A percentile compares a stretch with the other conserved stretches of the same genome.
Conservation (phyloP, 1,140 invertebrate genomes). For the Pogonomyrmex barbatus region DNA sequence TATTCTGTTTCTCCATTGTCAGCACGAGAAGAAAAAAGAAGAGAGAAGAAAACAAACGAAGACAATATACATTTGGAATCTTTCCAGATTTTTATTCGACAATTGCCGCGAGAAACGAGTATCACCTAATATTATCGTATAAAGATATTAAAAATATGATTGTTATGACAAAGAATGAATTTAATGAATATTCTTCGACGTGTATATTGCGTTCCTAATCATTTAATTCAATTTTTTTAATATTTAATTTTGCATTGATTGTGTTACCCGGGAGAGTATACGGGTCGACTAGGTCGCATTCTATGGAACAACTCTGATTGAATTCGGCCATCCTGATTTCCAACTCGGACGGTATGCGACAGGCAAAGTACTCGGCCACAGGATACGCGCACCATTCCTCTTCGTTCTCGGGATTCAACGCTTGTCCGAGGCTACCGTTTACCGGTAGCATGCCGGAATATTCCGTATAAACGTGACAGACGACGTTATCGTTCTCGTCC, state of each 20-base stretch:
- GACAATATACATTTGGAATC: not conserved
- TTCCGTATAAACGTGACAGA: conserved; percentile 89
- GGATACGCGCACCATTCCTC: conserved; percentile 88
- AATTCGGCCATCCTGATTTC: conserved; percentile 80
- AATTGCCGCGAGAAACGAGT: not conserved
- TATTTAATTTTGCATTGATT: conserved; percentile 13
- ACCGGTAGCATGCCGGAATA: conserved; percentile 86
- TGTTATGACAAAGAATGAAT: not conserved
- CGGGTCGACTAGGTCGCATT: conserved; percentile 90
- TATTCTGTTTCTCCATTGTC: not conserved
- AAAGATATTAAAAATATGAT: not conserved
- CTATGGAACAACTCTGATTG: conserved; percentile 87
- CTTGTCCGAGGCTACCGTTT: conserved; percentile 86
- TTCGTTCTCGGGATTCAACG: conserved; percentile 81
- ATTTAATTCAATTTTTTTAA: conserved; percentile 3
- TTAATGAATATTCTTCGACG: not conserved
- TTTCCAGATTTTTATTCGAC: not conserved
- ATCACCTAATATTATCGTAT: not conserved
- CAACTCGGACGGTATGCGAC: conserved; percentile 86
- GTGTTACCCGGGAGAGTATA: conserved; percentile 87
- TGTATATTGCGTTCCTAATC: not conserved
- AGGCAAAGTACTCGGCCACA: conserved; percentile 86
- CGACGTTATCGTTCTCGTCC: conserved; percentile 83
- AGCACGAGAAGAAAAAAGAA: not conserved
- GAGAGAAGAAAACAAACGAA: not conserved